Percentiles rank a stretch among this genome's conserved stretches.
Evolutionary conservation across 2,888 invertebrate species (phyloP).

Genomic region (Epicampocera succincta): DNA sequence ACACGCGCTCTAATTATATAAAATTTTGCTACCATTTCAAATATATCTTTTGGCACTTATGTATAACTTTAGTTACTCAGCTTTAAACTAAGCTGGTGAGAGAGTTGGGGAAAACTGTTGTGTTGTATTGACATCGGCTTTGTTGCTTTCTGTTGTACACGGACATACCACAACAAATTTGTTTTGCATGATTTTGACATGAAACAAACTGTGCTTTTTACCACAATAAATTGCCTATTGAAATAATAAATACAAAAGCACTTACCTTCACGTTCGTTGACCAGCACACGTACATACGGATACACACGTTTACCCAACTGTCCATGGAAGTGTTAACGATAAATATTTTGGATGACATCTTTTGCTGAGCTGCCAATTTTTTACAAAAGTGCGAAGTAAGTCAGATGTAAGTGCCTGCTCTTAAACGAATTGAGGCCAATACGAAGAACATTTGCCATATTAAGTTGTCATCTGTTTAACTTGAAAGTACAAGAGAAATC

Average conservation of each 20-base stretch:
- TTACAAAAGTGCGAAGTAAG: no score
- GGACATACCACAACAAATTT: constrained; percentile 62
- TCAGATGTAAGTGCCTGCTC: no score
- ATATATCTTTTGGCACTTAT: background rate
- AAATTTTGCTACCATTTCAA: background rate
- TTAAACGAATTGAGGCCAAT: no score
- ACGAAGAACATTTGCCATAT: no score
- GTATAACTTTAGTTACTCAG: background rate
- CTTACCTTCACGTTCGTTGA: constrained; percentile 4
- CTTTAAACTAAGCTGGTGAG: background rate
- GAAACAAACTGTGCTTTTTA: constrained; percentile 61
- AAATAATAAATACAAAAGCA: constrained; percentile 57
- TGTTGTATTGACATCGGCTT: constrained; percentile 56
- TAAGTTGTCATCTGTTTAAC: no score
- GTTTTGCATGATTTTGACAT: constrained; percentile 65
- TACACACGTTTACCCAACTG: background rate
- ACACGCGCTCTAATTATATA: no score
- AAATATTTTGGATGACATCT: no score
- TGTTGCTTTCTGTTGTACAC: constrained; percentile 22
- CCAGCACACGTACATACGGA: background rate
- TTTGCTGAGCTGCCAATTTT: background rate
- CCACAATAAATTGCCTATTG: constrained; percentile 64
- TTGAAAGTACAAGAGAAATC: no score
- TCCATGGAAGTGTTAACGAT: no score
- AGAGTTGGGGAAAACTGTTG: background rate